These are phyloP conservation scores for Salmo trutta DNA, from an alignment of 2,797 vertebrate genomes.

Conservation along the genomic window DNA sequence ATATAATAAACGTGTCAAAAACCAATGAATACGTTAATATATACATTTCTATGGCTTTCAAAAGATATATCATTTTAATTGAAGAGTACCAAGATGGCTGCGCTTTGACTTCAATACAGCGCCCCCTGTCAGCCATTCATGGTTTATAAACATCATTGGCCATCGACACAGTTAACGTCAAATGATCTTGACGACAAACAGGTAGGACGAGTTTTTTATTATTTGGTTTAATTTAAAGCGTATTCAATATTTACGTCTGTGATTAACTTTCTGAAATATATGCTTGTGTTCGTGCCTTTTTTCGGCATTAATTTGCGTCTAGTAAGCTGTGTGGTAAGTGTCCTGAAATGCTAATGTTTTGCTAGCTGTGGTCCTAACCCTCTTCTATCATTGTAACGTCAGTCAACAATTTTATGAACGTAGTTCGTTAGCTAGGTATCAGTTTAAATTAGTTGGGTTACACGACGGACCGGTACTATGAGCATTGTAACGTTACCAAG, in stretches of 20 bases:
- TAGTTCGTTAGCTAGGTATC: neutral
- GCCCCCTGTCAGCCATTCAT: accelerated
- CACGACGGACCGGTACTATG: no score
- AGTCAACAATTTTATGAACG: neutral
- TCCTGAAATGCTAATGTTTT: neutral
- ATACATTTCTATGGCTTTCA: no score
- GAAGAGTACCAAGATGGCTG: no score
- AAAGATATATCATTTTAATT: no score
- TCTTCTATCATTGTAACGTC: neutral
- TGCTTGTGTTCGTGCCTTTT: neutral
- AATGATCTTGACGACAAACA: slow-evolving; percentile 50
- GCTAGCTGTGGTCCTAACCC: neutral
- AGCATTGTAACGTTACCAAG: no score
- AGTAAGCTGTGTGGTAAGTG: neutral
- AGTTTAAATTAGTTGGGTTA: neutral
- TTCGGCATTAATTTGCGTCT: neutral
- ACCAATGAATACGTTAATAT: no score
- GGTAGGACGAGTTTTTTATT: slow-evolving; percentile 42
- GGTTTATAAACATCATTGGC: neutral
- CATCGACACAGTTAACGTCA: neutral
- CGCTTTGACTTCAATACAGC: no score
- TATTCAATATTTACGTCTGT: neutral
- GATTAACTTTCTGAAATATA: neutral
- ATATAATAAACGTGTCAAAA: no score
- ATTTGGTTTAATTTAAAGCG: neutral